Base-by-base conservation (phyloP, 1,140 invertebrate genomes). In the Trichonephila clavata region DNA sequence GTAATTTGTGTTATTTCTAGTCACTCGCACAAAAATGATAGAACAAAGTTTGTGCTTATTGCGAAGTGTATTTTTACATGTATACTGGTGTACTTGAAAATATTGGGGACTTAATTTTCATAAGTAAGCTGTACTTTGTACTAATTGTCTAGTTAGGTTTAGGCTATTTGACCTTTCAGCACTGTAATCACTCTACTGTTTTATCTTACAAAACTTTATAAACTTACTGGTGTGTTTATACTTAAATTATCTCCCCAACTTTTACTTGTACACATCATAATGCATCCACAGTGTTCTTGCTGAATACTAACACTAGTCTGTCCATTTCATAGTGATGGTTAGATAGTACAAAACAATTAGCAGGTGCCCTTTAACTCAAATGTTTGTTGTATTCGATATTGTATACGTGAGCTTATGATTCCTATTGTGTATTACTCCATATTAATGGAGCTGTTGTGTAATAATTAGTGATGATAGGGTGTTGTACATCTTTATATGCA, bases 311-410 rank as follows among this genome's bases (percentile, higher is more conserved):
- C 71, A 93, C 87, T 93, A 90, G 86, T 93, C 86, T 93, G 93
- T 93, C 93, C 93, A 93, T 90, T 93, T 93, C 87, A 93, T 93
- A 90, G 87, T 93, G 92, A 93, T 93, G 92, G 92, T 93, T 93
- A 93, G 93, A 90, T 90, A 93, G 93, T 93, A 93, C 93, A 93
- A 93, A 93, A 93, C 86, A 93, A 92, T 93, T 93, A 93, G 92
- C 92, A 93, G 93, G 93, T 93, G 93, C 93, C 93, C 93, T 93
- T 93, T 93, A 86, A 89, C 93, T 93, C 87, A 65, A 93, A 87
- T 90, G 86, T 93, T 93, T 89, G 87, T 93, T 81, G 93, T 93
- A 90, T 90, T 93, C 80, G 24, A 83, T 84, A 89, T 90, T 93
- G 86, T 93, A 90, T 84, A 93, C 63, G 92, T 93, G 93, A 93